Base-by-base conservation (phyloP, 2,888 invertebrate genomes). In the Pharmacophagus antenor region DNA sequence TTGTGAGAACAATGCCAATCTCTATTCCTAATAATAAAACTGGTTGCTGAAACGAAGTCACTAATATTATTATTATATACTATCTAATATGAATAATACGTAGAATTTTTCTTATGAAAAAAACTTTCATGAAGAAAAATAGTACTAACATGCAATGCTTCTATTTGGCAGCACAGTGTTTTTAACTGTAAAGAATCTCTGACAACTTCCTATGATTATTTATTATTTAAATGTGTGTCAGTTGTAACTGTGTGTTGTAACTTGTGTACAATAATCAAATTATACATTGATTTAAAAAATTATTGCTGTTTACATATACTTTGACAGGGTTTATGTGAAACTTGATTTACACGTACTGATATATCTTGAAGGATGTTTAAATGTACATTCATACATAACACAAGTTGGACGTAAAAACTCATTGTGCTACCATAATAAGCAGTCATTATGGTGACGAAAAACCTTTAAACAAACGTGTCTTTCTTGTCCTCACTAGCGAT, bases 381-480 rank as follows among this genome's bases (percentile, higher is more conserved):
- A 22, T 15, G 22, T 47, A n/a, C 22, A 25, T n/a, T 48, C 25
- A 25, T 23, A 48, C 48, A 8, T 7, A 48, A 48, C 6, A 25
- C 25, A 37, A 37, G 37, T 31, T 48, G n/a, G 20, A 18, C 7
- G 23, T 22, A 21, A 57, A 57, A 56, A 49, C 48, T 41, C 44
- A 57, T 50, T 31, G 20, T 17, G 23, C 51, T 59, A 21, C 54
- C 59, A 59, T 59, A 54, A 59, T 41, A 54, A 59, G 21, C 12
- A 41, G 31, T 44, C 23, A 54, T 59, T 59, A 48, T 31, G 21
- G 44, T 44, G 42, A 59, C 54, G 54, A 59, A 53, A 57, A 59
- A 59, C 50, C 20, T 44, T 60, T 55, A 51, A 23, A 55, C 51
- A 60, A 47, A 60, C 55, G 41, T 60, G 56, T 56, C 47, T 60